Evolutionary conservation across 2,888 invertebrate genomes (phyloP), one percentile per base, ranked within the genome.

Genomic region (Heliconius ismenius): DNA sequence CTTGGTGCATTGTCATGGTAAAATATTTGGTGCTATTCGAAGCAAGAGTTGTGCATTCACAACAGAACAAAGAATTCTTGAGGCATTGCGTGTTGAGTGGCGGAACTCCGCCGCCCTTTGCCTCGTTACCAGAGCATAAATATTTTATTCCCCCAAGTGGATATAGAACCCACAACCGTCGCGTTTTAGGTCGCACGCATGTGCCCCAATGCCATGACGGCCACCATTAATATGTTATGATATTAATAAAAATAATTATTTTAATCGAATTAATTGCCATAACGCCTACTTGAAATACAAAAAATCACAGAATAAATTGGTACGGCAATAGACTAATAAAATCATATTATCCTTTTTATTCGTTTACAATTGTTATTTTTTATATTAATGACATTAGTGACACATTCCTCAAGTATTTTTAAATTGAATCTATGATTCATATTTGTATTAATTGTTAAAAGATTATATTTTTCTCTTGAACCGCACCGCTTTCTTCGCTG

Each of bases 1-100:
- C 76, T 43, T 68, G 64, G n/a, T 74, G 58, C 76, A 75, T 78
- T 78, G 69, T 79, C 26, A 76, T 78, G 79, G 75, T 73, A 73
- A 79, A 75, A 74, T 74, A 70, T 76, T 62, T 77, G 54, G 76
- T 64, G 73, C 43, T 54, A 68, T 24, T 49, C 21, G 70, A 39
- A 32, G n/a, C 15, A 65, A 63, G n/a, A 58, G 15, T 11, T 28
- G 7, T 54, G 69, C 28, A 21, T n/a, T 32, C 32, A 54, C 36
- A n/a, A n/a, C 32, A n/a, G 64, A 32, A 64, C 6, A 49, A 49
- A 18, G 18, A 49, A 13, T 43, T 15, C 43, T 43, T 15, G 15
- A 43, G 43, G 43, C 43, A 43, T 4, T 43, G 43, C 15, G 15
- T 43, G 4, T 43, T 43, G 15, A 15, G 4, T 43, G 43, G 15